Evolutionary conservation across 2,888 invertebrate species (phyloP), one percentile per base, ranked within the genome.

Genomic region (Alloscopus bannaensis): DNA sequence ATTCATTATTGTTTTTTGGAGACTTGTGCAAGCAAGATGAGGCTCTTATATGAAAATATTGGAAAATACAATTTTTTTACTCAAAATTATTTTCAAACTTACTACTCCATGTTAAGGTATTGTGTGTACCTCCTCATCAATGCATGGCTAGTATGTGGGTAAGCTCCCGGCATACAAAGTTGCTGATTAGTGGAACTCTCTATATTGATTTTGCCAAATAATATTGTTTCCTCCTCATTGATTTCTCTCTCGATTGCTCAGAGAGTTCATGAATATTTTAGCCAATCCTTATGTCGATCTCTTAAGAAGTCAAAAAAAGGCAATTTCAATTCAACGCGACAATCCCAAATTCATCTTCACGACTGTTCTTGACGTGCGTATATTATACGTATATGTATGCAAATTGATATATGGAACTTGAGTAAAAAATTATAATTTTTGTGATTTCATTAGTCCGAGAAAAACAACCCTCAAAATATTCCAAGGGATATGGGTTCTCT

Each of bases 181-280:
- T 59, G 66, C 59, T 60, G 24, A 66, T 75, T 47, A 75, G 59
- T n/a, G n/a, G n/a, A 29, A 57, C 65, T 75, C 20, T 66, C 36
- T 75, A 59, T 47, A 66, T 75, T 65, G 73, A 65, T 73, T 73
- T 73, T 26, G n/a, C 64, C 40, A 62, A 29, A 52, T 31, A 57
- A 31, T 55, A 72, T 64, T 71, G 55, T 71, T 60, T 59, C 18
- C 40, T 71, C 47, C 40, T 62, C 64, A 55, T 65, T 28, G 28
- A 26, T 29, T 57, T 73, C n/a, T 31, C 73, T 6, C 24, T 64
- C 52, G 24, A 20, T 72, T 26, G 36, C 70, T 26, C 28, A 13
- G 18, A 31, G 40, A 36, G 31, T n/a, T 71, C 71, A 18, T 60
- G 55, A 72, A 62, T 72, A 64, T 55, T 72, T 71, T 60, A 71